Conservation (phyloP, 2,797 vertebrate genomes). For the Poecilia gillii region DNA sequence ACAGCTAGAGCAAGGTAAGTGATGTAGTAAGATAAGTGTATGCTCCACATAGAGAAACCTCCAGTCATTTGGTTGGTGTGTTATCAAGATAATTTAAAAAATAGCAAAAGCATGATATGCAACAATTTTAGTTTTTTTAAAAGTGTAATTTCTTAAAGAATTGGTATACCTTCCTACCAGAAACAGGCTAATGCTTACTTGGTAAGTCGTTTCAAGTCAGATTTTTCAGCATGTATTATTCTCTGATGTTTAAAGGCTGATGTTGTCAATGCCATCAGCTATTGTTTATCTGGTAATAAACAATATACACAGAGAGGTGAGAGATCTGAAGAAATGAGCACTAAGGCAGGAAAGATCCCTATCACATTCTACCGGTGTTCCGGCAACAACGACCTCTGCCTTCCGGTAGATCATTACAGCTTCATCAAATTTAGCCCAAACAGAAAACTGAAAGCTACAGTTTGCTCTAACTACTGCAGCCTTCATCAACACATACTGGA, state of each 20-base stretch:
- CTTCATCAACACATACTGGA: slow-evolving; percentile 5
- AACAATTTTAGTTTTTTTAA: not conserved
- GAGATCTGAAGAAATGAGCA: not conserved
- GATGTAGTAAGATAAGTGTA: no score
- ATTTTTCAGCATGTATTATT: not conserved
- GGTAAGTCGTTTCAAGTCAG: not conserved
- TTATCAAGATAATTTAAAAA: not conserved
- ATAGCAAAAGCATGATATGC: not conserved
- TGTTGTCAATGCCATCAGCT: no score
- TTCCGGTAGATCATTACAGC: slow-evolving; percentile 33
- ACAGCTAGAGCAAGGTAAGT: not conserved
- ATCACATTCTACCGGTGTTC: slow-evolving; percentile 6
- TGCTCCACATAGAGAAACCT: not conserved
- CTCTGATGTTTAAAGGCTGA: not conserved
- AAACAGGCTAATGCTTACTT: not conserved
- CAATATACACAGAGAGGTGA: not conserved
- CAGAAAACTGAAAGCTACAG: slow-evolving; percentile 11
- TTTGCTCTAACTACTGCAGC: slow-evolving; percentile 10
- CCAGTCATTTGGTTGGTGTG: not conserved
- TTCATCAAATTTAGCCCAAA: slow-evolving; percentile 31
- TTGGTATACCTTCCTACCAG: not conserved
- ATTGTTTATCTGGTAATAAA: no score
- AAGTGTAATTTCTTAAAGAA: not conserved
- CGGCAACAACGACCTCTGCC: slow-evolving; percentile 24
- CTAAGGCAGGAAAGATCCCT: not conserved